Evolutionary conservation across 2,113 vertebrate genomes (phyloP).

Genomic region (Chelonoidis abingdonii): DNA sequence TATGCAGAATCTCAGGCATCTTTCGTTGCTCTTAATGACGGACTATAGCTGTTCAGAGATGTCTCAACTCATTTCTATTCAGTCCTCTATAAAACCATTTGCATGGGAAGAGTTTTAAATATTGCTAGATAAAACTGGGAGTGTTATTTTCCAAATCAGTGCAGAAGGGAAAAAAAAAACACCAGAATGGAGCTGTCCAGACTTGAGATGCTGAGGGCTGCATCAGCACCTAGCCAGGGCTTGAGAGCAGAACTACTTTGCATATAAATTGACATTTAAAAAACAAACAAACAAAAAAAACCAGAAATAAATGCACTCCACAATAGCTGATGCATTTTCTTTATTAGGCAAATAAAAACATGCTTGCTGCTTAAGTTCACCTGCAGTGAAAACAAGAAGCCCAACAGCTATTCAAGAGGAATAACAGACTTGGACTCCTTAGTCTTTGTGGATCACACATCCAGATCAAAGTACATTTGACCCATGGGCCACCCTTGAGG

Average conservation of each 20-base stretch:
- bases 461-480: conserved; percentile 43
- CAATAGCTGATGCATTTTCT: conserved; percentile 72
- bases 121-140: conserved; percentile 51
- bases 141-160: conserved; percentile 54
- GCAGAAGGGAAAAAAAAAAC: conserved; percentile 15
- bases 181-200: conserved; percentile 4
- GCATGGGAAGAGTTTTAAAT: conserved; percentile 63
- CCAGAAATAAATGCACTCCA: conserved; percentile 69
- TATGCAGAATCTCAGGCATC: conserved; percentile 56
- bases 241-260: conserved; percentile 76
- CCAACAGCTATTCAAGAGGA: conserved; percentile 60
- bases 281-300: conserved; percentile 47
- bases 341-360: conserved; percentile 71
- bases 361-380: conserved; percentile 62
- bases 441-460: conserved; percentile 54
- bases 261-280: conserved; percentile 80
- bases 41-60: conserved; percentile 72
- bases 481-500: not conserved
- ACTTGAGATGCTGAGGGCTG: conserved; percentile 51
- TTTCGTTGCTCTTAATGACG: conserved; percentile 49
- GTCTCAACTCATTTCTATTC: conserved; percentile 69
- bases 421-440: conserved; percentile 57
- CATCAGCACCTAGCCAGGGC: conserved; percentile 63
- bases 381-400: conserved; percentile 72
- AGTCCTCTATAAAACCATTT: conserved; percentile 60